Evolutionary conservation across 2,113 vertebrate species (phyloP), one percentile per base, ranked within the genome.

Genomic region (Brachirus orientalis): DNA sequence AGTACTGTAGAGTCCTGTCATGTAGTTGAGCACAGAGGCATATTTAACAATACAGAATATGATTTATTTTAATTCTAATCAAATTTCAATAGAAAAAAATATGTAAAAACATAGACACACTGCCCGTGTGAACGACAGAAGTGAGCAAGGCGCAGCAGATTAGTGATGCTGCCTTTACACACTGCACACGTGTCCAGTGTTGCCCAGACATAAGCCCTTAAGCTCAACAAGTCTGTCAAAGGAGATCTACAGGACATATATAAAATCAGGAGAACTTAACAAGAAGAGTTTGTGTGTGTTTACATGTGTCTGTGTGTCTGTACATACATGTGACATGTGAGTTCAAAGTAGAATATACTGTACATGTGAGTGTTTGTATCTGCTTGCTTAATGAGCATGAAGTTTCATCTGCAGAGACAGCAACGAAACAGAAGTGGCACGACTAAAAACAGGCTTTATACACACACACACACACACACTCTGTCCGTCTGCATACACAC

Each of bases 361-460:
- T 43, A 64, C 57, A 67, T 80, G 53, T 65, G 55, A 75, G 48
- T 64, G 63, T 77, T 77, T 62, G 63, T 75, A 69, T 80, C 78
- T 84, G 72, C 57, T 74, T 73, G 58, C 79, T 60, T 81, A 76
- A 79, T 66, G 67, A 80, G 78, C 77, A 77, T 85, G 69, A 69
- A 78, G 75, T 72, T 86, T 82, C 16, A 73, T 70, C 52, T 75
- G 56, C 48, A 63, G 51, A 77, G 66, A 80, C 52, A 56, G 63
- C 65, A 78, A 35, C 53, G 17, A 71, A 80, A 80, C 66, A 56
- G 71, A 79, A 87, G 76, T 88, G 81, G 87, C 75, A 86, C 69
- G 88, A 84, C 74, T 71, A 63, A 83, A 87, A 86, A 88, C 82
- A 82, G 73, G 79, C 75, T 70, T 43, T 48, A 20, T 36, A 40